Evolutionary conservation across 2,888 invertebrate genomes (phyloP).

Genomic region (Troides aeacus): DNA sequence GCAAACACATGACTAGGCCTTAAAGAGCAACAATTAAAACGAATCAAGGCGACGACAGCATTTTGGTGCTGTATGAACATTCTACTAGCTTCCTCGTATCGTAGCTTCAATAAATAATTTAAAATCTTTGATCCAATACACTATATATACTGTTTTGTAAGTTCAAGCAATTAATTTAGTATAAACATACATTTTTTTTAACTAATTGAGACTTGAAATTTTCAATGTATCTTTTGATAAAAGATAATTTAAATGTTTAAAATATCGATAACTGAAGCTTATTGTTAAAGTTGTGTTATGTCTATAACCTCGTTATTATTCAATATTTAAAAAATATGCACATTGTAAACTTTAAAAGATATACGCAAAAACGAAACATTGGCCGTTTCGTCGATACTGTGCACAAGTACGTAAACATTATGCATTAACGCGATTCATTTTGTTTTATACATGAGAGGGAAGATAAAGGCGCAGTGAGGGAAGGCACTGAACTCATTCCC

Average conservation of each 20-base stretch:
- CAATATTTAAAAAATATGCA: neutral
- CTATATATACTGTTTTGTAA: no score
- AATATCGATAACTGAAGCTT: neutral
- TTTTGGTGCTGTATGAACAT: no score
- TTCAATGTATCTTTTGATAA: neutral
- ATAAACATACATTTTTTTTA: neutral
- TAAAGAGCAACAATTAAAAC: no score
- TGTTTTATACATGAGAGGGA: conserved; percentile 22
- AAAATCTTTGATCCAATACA: no score
- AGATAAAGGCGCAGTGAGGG: conserved; percentile 14
- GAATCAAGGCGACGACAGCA: no score
- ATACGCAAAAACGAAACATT: conserved; percentile 6
- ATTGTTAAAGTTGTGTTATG: neutral
- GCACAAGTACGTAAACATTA: conserved; percentile 1
- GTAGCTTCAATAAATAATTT: no score
- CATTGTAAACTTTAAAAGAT: neutral
- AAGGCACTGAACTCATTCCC: neutral
- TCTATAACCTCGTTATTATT: neutral
- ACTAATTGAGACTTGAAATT: neutral
- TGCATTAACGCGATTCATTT: conserved; percentile 18
- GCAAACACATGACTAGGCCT: no score
- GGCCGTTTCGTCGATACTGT: neutral
- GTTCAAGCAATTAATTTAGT: no score
- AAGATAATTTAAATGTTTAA: neutral
- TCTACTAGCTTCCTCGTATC: no score